phyloP scores from a whole-genome alignment of 2,888 invertebrate genomes.

The Callyntrura guangdongensis region DNA sequence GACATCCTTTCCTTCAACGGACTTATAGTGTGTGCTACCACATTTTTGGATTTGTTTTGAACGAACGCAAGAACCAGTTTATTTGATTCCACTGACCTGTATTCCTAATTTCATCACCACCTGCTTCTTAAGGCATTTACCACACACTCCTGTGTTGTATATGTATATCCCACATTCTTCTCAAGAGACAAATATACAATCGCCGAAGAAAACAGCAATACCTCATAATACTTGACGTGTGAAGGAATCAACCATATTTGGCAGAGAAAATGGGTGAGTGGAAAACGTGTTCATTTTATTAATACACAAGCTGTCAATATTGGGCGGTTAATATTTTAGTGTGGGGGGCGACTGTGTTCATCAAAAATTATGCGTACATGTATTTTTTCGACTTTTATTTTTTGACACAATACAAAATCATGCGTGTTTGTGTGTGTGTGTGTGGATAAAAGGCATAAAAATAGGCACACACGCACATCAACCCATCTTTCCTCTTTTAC shows the following conservation, averaged over 20 bases:
- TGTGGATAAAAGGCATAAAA: neutral
- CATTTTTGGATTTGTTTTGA: no score
- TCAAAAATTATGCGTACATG: no score
- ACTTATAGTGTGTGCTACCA: no score
- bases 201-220: constrained; percentile 1
- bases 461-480: constrained; percentile 38
- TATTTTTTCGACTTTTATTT: neutral
- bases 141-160: no score
- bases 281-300: neutral
- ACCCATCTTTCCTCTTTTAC: constrained; percentile 27
- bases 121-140: constrained; percentile 20
- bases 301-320: neutral
- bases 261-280: constrained; percentile 27
- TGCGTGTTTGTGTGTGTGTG: neutral
- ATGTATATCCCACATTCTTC: neutral
- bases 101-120: constrained; percentile 20
- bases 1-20: no score
- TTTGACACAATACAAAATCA: constrained; percentile 13
- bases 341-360: neutral
- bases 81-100: constrained; percentile 42
- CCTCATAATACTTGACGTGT: constrained; percentile 10
- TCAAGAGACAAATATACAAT: neutral
- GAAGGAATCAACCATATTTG: constrained; percentile 21
- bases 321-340: no score
- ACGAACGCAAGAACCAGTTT: neutral